Evolutionary conservation across 1,140 invertebrate genomes (phyloP).

Genomic region (Euborellia annulipes): DNA sequence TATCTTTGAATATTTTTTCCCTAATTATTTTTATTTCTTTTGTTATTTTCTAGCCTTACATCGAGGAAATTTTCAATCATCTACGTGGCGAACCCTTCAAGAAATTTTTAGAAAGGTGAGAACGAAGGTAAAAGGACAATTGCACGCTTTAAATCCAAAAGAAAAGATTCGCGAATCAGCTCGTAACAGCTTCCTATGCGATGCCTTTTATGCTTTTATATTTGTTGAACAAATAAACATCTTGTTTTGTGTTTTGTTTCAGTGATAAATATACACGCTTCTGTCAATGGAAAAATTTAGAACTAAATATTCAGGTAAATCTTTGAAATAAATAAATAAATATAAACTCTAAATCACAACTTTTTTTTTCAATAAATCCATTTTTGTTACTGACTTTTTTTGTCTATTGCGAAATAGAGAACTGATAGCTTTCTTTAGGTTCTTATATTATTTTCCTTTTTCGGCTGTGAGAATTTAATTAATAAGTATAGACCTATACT

Average conservation of each 20-base stretch:
- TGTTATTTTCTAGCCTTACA: constrained; percentile 72
- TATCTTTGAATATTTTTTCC: constrained; percentile 2
- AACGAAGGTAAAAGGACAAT: constrained; percentile 1
- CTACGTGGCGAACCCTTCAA: constrained; percentile 92
- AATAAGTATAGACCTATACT: too few relatives aligned
- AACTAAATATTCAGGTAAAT: constrained; percentile 92
- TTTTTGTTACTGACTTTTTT: too few relatives aligned
- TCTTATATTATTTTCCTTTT: too few relatives aligned
- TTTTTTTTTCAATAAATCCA: too few relatives aligned
- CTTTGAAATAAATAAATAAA: too few relatives aligned
- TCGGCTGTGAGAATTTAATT: too few relatives aligned
- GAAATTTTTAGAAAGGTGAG: constrained; percentile 92
- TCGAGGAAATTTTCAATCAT: constrained; percentile 97
- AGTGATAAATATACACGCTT: constrained; percentile 99
- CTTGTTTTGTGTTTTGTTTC: constrained; percentile 24
- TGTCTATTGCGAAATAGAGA: too few relatives aligned
- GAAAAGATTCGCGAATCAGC: too few relatives aligned
- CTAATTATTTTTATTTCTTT: constrained; percentile 10
- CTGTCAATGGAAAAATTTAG: constrained; percentile 99
- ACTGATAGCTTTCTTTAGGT: too few relatives aligned
- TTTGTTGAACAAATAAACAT: constrained; percentile 8
- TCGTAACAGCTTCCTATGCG: constrained; percentile 4
- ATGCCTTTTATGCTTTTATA: not conserved
- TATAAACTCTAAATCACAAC: too few relatives aligned
- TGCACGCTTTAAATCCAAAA: not conserved